Percentiles rank a stretch among this genome's conserved stretches.
Evolutionary conservation across 2,888 invertebrate genomes (phyloP).

Genomic region (Fragum whitleyi): DNA sequence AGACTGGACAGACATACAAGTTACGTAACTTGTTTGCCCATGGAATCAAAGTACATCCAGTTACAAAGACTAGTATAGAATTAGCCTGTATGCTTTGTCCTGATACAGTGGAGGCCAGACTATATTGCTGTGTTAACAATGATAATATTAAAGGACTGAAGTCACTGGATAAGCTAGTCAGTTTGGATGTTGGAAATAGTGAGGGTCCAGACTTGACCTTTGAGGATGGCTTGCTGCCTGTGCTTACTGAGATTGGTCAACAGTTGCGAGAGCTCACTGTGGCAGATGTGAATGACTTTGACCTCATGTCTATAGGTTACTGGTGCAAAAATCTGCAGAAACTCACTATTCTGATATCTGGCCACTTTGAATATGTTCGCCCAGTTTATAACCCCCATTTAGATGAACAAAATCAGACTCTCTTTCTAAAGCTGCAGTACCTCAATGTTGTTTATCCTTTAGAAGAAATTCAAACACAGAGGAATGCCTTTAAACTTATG

Average conservation of each 20-base stretch:
- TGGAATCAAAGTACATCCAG: slow-evolving; percentile 29
- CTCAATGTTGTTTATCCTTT: slow-evolving; percentile 25
- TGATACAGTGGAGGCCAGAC: slow-evolving; percentile 33
- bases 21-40: slow-evolving; percentile 30
- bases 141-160: slow-evolving; percentile 29
- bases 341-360: slow-evolving; percentile 38
- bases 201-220: slow-evolving; percentile 39
- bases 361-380: slow-evolving; percentile 21
- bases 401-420: background rate
- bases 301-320: slow-evolving; percentile 48
- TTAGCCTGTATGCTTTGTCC: slow-evolving; percentile 41
- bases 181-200: slow-evolving; percentile 42
- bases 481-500: slow-evolving; percentile 30
- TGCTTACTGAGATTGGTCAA: slow-evolving; percentile 51
- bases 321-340: slow-evolving; percentile 42
- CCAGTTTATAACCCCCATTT: background rate
- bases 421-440: slow-evolving; percentile 42
- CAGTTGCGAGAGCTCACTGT: slow-evolving; percentile 45
- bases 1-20: slow-evolving; percentile 13
- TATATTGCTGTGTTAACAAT: slow-evolving; percentile 39
- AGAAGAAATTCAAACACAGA: slow-evolving; percentile 30
- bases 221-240: slow-evolving; percentile 40
- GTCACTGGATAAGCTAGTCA: slow-evolving; percentile 38
- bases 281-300: slow-evolving; percentile 49
- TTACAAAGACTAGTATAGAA: slow-evolving; percentile 30